Base-by-base conservation (phyloP, 2,888 invertebrate genomes). In the Cheilosia pagana region DNA sequence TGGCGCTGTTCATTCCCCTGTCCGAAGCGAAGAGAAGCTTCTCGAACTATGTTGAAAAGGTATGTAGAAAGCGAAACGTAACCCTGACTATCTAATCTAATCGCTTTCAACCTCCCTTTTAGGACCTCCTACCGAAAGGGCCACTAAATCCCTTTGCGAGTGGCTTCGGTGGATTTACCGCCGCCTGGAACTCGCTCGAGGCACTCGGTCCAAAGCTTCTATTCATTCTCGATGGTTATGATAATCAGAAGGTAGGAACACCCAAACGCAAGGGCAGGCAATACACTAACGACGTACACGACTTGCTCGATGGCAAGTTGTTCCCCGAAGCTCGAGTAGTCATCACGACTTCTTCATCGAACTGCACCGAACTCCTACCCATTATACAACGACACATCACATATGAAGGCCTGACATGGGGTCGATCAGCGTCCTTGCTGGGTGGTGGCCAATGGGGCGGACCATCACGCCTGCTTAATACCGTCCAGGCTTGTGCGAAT, bases 171-270 rank as follows among this genome's bases (percentile, higher is more conserved):
- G 89, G 89, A 23, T 91, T 92, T 43, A 89, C 90, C 4, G 90
- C 92, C 45, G 92, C 92, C 8, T 93, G 93, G 93, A 91, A 92
- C 57, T 92, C 92, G 3, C 87, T 93, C 50, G 91, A 92, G 55
- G 88, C 92, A 0, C 89, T 93, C 65, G 92, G 93, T 70, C 92
- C 93, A 41, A 91, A 93, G 31, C 89, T 93, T 23, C 90, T 93
- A 12, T 92, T 94, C 87, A 91, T 94, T 23, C 89, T 94, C 43
- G 93, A 93, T 87, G 93, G 93, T 0, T 93, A 93, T 88, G 93
- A 93, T 87, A 88, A 88, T 55, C 87, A 88, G 57, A 88, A 89
- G 72, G 88, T 89, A 62, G 90, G 90, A 14, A 88, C 89, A 25
- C 90, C 90, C 50, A 90, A 90, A 72, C 85, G 85, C 12, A 87